Percentiles rank a stretch among this genome's conserved stretches.
Evolutionary conservation across 2,113 vertebrate genomes (phyloP).

Genomic region (Callipepla californica): DNA sequence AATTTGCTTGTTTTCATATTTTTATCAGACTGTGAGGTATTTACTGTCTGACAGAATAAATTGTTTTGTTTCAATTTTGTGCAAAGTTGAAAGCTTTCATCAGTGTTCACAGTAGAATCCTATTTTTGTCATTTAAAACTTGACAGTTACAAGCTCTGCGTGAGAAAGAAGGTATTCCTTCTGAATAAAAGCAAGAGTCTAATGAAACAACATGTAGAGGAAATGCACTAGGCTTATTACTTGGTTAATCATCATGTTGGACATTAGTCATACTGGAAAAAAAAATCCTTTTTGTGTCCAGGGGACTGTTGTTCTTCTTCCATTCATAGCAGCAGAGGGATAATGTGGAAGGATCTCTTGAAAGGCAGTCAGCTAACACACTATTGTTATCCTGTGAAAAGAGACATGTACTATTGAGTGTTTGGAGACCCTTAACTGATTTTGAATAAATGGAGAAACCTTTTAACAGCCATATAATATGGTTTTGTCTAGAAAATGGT

Average conservation of each 20-base stretch:
- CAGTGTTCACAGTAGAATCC: neutral
- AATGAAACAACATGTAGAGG: neutral
- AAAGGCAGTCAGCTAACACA: neutral
- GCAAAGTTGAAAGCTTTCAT: neutral
- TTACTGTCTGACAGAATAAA: slow-evolving; percentile 10
- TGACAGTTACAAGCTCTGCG: neutral
- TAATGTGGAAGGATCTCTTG: neutral
- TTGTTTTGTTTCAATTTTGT: neutral
- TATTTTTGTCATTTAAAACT: slow-evolving; percentile 13
- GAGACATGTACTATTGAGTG: neutral
- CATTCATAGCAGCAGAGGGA: neutral
- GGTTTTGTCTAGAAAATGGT: neutral
- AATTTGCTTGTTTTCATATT: neutral
- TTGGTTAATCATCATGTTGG: neutral
- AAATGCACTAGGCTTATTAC: neutral
- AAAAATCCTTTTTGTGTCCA: neutral
- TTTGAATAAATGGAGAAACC: neutral
- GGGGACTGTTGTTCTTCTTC: neutral
- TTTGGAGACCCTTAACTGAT: neutral
- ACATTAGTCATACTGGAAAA: neutral
- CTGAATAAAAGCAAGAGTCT: neutral
- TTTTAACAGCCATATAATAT: neutral
- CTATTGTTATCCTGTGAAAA: neutral
- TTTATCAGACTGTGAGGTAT: neutral
- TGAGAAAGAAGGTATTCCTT: neutral